phyloP scores from a whole-genome alignment of 2,797 vertebrate species.

The Eutrigla gurnardus region DNA sequence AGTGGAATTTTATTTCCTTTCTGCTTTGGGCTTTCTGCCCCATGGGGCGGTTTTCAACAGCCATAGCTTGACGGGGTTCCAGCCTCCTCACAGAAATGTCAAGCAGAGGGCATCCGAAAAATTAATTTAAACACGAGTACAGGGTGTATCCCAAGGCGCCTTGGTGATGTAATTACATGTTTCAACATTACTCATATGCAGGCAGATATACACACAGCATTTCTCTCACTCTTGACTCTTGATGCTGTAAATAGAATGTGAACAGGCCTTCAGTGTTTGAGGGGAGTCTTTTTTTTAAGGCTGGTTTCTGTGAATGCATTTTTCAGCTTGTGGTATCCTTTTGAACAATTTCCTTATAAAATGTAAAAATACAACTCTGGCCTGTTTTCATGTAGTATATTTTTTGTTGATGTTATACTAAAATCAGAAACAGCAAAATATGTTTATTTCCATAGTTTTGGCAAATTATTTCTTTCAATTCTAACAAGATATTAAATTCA shows the following conservation, averaged over 20 bases:
- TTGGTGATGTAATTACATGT: slow-evolving; percentile 78
- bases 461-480: neutral
- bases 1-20: slow-evolving; percentile 9
- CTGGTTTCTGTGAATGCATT: neutral
- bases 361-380: neutral
- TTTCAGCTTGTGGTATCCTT: neutral
- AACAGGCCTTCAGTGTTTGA: slow-evolving; percentile 2
- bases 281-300: neutral
- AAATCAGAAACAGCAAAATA: neutral
- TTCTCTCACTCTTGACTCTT: slow-evolving; percentile 18
- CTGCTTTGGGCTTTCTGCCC: slow-evolving; percentile 57
- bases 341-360: neutral
- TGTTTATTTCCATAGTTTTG: neutral
- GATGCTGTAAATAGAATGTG: slow-evolving; percentile 15
- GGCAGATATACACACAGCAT: slow-evolving; percentile 51
- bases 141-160: slow-evolving; percentile 66
- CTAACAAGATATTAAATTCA: neutral
- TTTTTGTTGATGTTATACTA: neutral
- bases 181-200: slow-evolving; percentile 79
- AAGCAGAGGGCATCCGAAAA: slow-evolving; percentile 75
- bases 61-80: slow-evolving; percentile 70
- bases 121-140: slow-evolving; percentile 76
- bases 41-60: slow-evolving; percentile 58
- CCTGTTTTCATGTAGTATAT: neutral
- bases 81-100: slow-evolving; percentile 74